phyloP scores from a whole-genome alignment of 2,888 invertebrate species.

The Diabrotica balteata region DNA sequence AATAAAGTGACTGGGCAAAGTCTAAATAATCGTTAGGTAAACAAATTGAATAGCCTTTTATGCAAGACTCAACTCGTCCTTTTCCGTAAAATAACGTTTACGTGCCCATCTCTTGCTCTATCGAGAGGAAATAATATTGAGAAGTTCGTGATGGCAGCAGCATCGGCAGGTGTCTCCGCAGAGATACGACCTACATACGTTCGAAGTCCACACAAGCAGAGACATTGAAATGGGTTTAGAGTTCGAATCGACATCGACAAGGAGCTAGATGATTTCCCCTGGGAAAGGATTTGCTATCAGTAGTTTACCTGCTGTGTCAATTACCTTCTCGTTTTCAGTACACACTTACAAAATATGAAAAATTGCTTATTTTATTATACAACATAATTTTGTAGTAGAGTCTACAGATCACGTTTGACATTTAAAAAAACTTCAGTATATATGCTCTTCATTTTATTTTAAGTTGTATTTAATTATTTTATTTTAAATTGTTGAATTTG shows the following conservation, averaged over 20 bases:
- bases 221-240: constrained; percentile 22
- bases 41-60: too few species aligned
- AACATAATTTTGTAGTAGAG: neutral
- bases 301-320: constrained; percentile 24
- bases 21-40: too few species aligned
- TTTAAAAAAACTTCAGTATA: too few species aligned
- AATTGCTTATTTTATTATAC: constrained; percentile 3
- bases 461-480: too few species aligned
- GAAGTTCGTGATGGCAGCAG: neutral
- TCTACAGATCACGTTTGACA: too few species aligned
- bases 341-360: neutral
- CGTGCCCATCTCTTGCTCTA: too few species aligned
- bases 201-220: constrained; percentile 11
- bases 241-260: constrained; percentile 25
- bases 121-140: too few species aligned
- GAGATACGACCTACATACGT: constrained; percentile 18
- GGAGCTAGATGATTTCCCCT: constrained; percentile 23
- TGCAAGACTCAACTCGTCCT: too few species aligned
- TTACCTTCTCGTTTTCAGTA: constrained; percentile 1
- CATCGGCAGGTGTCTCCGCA: constrained; percentile 10
- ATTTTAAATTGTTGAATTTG: too few species aligned
- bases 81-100: too few species aligned
- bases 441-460: too few species aligned
- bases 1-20: too few species aligned
- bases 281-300: constrained; percentile 18